Evolutionary conservation across 2,797 vertebrate genomes (phyloP), one percentile per base, ranked within the genome.

Genomic region (Enteromius trimaculatus): DNA sequence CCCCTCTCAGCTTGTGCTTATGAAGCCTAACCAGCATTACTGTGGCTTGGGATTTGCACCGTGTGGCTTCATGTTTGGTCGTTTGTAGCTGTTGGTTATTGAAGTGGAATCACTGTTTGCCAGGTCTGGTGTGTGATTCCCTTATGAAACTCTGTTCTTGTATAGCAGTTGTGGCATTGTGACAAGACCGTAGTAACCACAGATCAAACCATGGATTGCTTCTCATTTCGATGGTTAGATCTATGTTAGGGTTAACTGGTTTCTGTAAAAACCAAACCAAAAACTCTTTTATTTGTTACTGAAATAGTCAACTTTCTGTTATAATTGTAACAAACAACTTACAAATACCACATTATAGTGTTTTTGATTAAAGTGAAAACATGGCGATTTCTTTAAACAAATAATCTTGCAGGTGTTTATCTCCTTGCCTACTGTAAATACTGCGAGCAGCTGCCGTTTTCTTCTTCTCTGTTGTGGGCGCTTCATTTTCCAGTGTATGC

Each of bases 41-140:
- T 55, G 17, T 68, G 66, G 60, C 58, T 81, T 19, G 72, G 81
- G 74, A 83, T 83, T 64, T 80, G 72, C 65, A 71, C 62, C 62
- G 19, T 77, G 64, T 47, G 44, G 42, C 62, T 77, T 69, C 16
- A 71, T 62, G 37, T 77, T 77, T 83, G 34, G 81, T 58, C 39
- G 37, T 42, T 37, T 66, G 58, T 71, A 47, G 31, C 58, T 79
- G 7, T 75, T 72, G 77, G 55, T 80, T 66, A 55, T 76, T 70
- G 17, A 44, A 49, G 68, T 71, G 42, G 44, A 71, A 26, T 68
- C 62, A 21, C 19, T 47, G 39, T 42, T 44, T 34, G 9, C 49
- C 0, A 17, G 23, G 34, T 51, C 29, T 81, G 70, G 29, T 75
- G n/a, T 66, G n/a, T 5, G 23, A 16, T 66, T 65, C n/a, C 60